A percentile compares a stretch with the other conserved stretches of the same genome.
These are phyloP conservation scores for Centropyge bicolor DNA, from an alignment of 2,797 vertebrate genomes.

Conservation along the genomic window DNA sequence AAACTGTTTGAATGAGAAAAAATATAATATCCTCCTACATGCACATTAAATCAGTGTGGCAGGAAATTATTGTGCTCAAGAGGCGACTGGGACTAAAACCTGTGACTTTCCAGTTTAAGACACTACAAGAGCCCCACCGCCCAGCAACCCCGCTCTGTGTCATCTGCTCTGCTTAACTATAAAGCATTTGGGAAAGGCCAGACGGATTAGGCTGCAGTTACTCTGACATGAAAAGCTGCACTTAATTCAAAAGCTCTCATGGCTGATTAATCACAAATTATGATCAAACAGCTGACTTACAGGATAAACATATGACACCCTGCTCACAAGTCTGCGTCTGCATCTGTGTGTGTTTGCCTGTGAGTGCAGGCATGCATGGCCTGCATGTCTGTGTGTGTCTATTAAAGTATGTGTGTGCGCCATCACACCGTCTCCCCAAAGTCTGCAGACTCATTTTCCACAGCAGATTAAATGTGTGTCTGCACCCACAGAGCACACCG, in stretches of 20 bases:
- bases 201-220: conserved; percentile 70
- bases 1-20: conserved; percentile 13
- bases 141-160: conserved; percentile 42
- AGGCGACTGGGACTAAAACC: conserved; percentile 35
- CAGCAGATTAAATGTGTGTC: conserved; percentile 73
- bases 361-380: conserved; percentile 42
- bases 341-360: conserved; percentile 32
- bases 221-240: conserved; percentile 70
- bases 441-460: conserved; percentile 73
- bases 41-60: conserved; percentile 17
- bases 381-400: conserved; percentile 1
- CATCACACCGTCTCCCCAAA: conserved; percentile 62
- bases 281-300: conserved; percentile 79
- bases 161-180: conserved; percentile 59
- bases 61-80: conserved; percentile 10
- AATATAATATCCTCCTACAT: background rate
- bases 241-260: conserved; percentile 70
- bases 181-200: conserved; percentile 62
- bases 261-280: conserved; percentile 78
- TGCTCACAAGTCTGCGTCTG: conserved; percentile 52
- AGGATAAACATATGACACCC: conserved; percentile 72
- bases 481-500: conserved; percentile 45
- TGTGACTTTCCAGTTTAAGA: conserved; percentile 29
- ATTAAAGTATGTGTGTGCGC: background rate
- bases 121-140: conserved; percentile 22